These are phyloP conservation scores for Andrena bicolor DNA, from an alignment of 2,888 invertebrate genomes.

Conservation along the genomic window DNA sequence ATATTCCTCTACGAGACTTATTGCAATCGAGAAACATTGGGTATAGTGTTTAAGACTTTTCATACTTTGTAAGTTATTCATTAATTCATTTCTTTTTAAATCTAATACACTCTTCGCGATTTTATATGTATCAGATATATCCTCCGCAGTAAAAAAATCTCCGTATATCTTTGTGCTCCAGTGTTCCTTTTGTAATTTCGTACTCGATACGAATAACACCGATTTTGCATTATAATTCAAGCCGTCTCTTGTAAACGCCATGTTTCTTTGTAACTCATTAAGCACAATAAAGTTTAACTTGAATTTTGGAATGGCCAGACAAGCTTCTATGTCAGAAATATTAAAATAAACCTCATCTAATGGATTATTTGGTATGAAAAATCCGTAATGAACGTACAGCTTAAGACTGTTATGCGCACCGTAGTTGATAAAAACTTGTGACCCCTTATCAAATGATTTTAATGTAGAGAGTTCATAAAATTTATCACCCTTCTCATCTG, in stretches of 20 bases:
- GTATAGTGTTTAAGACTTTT: constrained; percentile 61
- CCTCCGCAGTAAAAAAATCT: constrained; percentile 68
- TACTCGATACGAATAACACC: constrained; percentile 74
- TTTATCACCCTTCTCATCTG: constrained; percentile 79
- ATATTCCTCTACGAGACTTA: constrained; percentile 74
- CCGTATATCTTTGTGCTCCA: constrained; percentile 78
- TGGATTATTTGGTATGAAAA: constrained; percentile 89
- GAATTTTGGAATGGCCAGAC: constrained; percentile 81
- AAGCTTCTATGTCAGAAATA: constrained; percentile 86
- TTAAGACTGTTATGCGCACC: constrained; percentile 93
- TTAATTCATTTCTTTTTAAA: constrained; percentile 67
- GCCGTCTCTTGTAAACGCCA: constrained; percentile 88
- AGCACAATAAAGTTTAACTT: constrained; percentile 88
- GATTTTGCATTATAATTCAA: constrained; percentile 89
- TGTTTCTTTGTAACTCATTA: constrained; percentile 87
- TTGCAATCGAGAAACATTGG: constrained; percentile 75
- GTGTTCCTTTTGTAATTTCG: constrained; percentile 60
- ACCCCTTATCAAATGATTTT: constrained; percentile 87
- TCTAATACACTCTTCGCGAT: constrained; percentile 71
- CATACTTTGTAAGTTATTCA: constrained; percentile 69
- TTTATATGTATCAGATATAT: constrained; percentile 61
- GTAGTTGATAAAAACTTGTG: constrained; percentile 95
- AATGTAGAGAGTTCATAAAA: constrained; percentile 87
- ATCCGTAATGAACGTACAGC: constrained; percentile 95
- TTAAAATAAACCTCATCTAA: constrained; percentile 89